Conservation (phyloP, 1,140 invertebrate genomes). For the Leptinotarsa lineolata region DNA sequence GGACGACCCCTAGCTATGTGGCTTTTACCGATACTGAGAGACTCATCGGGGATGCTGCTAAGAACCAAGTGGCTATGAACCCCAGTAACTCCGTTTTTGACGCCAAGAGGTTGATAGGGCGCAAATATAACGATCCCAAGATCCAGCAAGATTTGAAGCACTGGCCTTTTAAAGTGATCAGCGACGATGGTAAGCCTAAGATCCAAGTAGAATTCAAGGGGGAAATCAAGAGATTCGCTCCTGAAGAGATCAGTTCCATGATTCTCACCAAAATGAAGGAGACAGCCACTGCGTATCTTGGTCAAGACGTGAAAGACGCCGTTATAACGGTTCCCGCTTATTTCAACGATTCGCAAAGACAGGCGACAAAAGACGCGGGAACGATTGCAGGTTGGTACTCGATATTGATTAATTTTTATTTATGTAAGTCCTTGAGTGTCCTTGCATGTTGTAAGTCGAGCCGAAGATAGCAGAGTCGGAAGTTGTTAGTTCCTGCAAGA, state of each 20-base stretch:
- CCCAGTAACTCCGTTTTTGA: slow-evolving; percentile 85
- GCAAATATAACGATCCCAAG: slow-evolving; percentile 59
- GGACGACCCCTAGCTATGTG: slow-evolving; percentile 90
- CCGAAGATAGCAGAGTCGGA: too few species aligned
- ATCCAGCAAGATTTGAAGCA: slow-evolving; percentile 60
- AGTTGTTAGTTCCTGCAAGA: too few species aligned
- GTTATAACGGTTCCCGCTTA: slow-evolving; percentile 68
- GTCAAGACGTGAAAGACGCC: slow-evolving; percentile 56
- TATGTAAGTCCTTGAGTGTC: not conserved
- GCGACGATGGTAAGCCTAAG: slow-evolving; percentile 60
- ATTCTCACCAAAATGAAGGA: slow-evolving; percentile 67
- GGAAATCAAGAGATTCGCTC: slow-evolving; percentile 74
- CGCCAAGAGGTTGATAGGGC: slow-evolving; percentile 57
- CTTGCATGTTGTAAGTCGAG: not conserved
- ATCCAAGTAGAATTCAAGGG: slow-evolving; percentile 76
- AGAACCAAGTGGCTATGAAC: slow-evolving; percentile 77
- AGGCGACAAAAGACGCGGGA: slow-evolving; percentile 72
- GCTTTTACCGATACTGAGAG: slow-evolving; percentile 83
- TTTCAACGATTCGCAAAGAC: slow-evolving; percentile 73
- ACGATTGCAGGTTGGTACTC: slow-evolving; percentile 62
- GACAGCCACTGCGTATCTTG: slow-evolving; percentile 62
- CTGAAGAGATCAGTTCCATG: slow-evolving; percentile 77
- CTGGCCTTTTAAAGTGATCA: slow-evolving; percentile 60
- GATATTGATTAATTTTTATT: slow-evolving; percentile 21
- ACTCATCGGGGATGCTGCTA: slow-evolving; percentile 66